Evolutionary conservation across 2,888 invertebrate genomes (phyloP).

Genomic region (Chrysotoxum bicinctum): DNA sequence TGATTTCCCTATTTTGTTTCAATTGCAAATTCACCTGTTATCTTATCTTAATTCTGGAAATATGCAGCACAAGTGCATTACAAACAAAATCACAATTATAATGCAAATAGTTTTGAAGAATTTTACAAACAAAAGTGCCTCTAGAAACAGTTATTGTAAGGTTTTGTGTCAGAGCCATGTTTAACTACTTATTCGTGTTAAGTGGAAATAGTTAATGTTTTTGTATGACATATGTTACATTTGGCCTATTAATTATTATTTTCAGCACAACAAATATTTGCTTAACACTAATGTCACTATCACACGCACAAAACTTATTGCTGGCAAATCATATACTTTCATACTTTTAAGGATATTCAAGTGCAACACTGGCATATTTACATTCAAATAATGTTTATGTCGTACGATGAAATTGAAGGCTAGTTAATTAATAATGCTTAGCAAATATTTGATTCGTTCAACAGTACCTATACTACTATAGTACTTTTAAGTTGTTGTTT

Average conservation of each 20-base stretch:
- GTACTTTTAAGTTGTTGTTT: background rate
- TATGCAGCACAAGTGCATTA: conserved; percentile 65
- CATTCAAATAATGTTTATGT: background rate
- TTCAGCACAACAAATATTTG: conserved; percentile 56
- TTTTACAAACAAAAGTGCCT: conserved; percentile 44
- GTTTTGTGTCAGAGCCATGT: background rate
- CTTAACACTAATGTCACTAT: conserved; percentile 27
- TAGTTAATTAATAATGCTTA: background rate
- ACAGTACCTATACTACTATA: background rate
- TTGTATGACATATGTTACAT: conserved; percentile 59
- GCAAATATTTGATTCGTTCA: background rate
- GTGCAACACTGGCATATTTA: background rate
- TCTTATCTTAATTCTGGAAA: conserved; percentile 58
- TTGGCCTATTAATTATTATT: conserved; percentile 27
- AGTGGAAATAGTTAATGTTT: conserved; percentile 36
- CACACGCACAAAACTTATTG: conserved; percentile 48
- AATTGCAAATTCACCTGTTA: conserved; percentile 36
- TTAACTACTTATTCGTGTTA: conserved; percentile 47
- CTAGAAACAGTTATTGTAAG: background rate
- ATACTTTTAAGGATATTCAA: background rate
- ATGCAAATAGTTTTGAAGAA: conserved; percentile 54
- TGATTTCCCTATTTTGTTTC: background rate
- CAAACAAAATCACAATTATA: conserved; percentile 65
- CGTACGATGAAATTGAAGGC: background rate
- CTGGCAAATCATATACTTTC: background rate